phyloP scores from a whole-genome alignment of 2,888 invertebrate genomes.

The Tuta absoluta region DNA sequence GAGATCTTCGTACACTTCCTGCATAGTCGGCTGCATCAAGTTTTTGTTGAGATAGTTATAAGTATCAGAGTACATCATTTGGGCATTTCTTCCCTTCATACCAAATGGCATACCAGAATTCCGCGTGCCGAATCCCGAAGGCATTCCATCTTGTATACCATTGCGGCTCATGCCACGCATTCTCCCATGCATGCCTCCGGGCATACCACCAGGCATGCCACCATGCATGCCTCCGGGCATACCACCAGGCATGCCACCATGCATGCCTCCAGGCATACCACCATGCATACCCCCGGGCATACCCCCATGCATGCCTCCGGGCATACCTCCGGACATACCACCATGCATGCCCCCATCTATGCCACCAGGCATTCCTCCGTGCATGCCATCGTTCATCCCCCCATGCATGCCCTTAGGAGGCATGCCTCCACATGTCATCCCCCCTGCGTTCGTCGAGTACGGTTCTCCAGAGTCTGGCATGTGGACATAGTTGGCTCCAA shows the following conservation, averaged over 20 bases:
- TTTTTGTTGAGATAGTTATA: conserved; percentile 65
- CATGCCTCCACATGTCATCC: conserved; percentile 16
- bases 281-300: conserved; percentile 20
- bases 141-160: conserved; percentile 8
- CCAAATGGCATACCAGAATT: background rate
- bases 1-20: conserved; percentile 70
- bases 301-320: conserved; percentile 21
- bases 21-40: conserved; percentile 67
- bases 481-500: conserved; percentile 40
- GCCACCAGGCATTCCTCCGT: background rate
- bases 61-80: conserved; percentile 64
- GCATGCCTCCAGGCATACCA: conserved; percentile 16
- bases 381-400: conserved; percentile 4
- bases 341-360: conserved; percentile 11
- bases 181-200: conserved; percentile 11
- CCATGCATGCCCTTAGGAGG: conserved; percentile 11
- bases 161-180: background rate
- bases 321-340: conserved; percentile 14
- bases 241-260: conserved; percentile 1
- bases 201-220: conserved; percentile 13
- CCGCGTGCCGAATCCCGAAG: conserved; percentile 1
- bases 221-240: conserved; percentile 21
- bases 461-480: conserved; percentile 26
- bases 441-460: conserved; percentile 21
- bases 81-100: conserved; percentile 57